Conservation (phyloP, 1,140 invertebrate species). For the Dendrolimus punctatus region DNA sequence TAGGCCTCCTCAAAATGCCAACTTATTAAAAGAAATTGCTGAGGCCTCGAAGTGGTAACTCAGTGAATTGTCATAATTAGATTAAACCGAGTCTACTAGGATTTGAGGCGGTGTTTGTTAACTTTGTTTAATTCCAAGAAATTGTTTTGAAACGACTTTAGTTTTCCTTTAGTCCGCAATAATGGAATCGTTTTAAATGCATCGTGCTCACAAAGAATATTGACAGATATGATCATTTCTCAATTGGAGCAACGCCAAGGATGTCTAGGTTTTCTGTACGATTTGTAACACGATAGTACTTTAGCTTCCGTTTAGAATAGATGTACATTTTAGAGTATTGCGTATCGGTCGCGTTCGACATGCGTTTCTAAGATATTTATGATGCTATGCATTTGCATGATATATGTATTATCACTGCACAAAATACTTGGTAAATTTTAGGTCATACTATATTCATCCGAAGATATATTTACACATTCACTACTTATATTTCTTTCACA, state of each 20-base stretch:
- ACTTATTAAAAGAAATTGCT: constrained; percentile 58
- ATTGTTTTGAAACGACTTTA: constrained; percentile 7
- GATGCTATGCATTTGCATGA: constrained; percentile 25
- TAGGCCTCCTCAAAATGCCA: constrained; percentile 44
- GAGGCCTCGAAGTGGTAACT: constrained; percentile 46
- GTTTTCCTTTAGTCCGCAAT: constrained; percentile 22
- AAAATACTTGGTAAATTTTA: too few species aligned
- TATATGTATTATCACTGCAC: constrained; percentile 8
- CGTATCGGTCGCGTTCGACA: constrained; percentile 49
- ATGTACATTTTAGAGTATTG: constrained; percentile 59
- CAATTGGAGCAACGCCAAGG: constrained; percentile 61
- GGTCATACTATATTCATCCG: too few species aligned
- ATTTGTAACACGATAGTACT: constrained; percentile 65
- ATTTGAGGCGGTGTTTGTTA: constrained; percentile 29
- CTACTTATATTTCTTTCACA: neutral
- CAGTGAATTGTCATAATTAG: constrained; percentile 54
- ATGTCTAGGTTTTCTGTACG: constrained; percentile 62
- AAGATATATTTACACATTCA: too few species aligned
- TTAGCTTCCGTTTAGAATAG: constrained; percentile 63
- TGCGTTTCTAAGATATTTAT: constrained; percentile 53
- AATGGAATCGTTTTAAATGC: constrained; percentile 44
- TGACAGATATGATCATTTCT: constrained; percentile 69
- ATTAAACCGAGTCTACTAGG: constrained; percentile 41
- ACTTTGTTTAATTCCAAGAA: constrained; percentile 1
- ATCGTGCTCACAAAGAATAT: constrained; percentile 60